Evolutionary conservation across 2,797 vertebrate species (phyloP).

Genomic region (Dryobates pubescens): DNA sequence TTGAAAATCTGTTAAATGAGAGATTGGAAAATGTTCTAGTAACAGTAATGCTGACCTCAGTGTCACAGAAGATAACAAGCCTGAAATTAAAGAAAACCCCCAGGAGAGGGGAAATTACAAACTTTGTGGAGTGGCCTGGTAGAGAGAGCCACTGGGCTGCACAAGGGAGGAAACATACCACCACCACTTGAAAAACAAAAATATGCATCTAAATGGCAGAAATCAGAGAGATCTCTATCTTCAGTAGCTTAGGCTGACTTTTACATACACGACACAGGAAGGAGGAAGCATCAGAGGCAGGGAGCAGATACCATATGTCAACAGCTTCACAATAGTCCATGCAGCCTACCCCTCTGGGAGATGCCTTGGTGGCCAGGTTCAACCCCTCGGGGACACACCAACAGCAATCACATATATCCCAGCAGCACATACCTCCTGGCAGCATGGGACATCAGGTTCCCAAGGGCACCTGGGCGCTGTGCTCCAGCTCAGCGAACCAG

Average conservation of each 20-base stretch:
- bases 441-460: background rate
- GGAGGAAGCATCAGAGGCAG: background rate
- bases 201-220: background rate
- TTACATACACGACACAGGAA: background rate
- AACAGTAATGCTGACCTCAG: background rate
- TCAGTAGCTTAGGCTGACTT: background rate
- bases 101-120: background rate
- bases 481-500: accelerated
- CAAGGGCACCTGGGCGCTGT: accelerated
- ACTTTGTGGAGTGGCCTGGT: background rate
- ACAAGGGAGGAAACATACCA: background rate
- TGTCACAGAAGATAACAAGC: background rate
- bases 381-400: background rate
- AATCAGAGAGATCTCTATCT: background rate
- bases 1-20: background rate
- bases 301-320: background rate
- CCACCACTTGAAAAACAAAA: background rate
- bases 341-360: background rate
- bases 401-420: background rate
- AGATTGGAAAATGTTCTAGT: background rate
- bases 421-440: background rate
- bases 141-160: background rate
- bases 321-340: background rate
- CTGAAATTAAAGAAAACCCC: slow-evolving; percentile 7
- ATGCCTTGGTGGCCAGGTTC: accelerated